Conservation (phyloP, 2,113 vertebrate species). For the Eudyptes chrysolophus region DNA sequence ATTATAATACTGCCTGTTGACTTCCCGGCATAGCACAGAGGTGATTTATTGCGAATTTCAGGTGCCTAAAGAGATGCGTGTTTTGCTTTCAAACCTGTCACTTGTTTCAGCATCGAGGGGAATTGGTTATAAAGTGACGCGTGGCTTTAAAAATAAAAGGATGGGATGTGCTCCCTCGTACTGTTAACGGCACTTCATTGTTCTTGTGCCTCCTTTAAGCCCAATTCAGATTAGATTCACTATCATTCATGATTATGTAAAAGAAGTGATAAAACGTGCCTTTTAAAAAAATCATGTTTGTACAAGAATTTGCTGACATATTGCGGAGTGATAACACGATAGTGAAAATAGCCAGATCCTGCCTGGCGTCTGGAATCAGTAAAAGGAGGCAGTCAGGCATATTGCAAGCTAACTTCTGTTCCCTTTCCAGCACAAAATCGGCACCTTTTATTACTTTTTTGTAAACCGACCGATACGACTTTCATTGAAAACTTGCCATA, state of each 20-base stretch:
- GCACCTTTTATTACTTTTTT: background rate
- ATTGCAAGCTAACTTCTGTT: background rate
- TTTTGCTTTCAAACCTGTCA: background rate
- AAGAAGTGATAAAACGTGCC: conserved; percentile 54
- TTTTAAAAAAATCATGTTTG: conserved; percentile 49
- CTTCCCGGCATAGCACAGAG: background rate
- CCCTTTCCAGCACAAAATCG: background rate
- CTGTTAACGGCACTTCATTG: background rate
- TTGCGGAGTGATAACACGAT: conserved; percentile 64
- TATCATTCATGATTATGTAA: conserved; percentile 73
- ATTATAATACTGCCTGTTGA: background rate
- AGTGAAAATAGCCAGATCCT: conserved; percentile 71
- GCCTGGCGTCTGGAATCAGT: conserved; percentile 52
- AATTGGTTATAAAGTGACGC: background rate
- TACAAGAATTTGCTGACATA: conserved; percentile 74
- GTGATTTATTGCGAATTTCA: background rate
- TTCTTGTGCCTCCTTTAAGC: conserved; percentile 54
- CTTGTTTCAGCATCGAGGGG: background rate
- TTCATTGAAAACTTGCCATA: background rate
- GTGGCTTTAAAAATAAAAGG: background rate
- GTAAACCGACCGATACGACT: background rate
- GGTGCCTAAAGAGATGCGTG: background rate
- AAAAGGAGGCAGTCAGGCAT: conserved; percentile 33
- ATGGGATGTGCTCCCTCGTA: background rate
- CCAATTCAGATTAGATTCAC: conserved; percentile 76